Evolutionary conservation across 2,888 invertebrate species (phyloP).

Genomic region (Argynnis bischoffii): DNA sequence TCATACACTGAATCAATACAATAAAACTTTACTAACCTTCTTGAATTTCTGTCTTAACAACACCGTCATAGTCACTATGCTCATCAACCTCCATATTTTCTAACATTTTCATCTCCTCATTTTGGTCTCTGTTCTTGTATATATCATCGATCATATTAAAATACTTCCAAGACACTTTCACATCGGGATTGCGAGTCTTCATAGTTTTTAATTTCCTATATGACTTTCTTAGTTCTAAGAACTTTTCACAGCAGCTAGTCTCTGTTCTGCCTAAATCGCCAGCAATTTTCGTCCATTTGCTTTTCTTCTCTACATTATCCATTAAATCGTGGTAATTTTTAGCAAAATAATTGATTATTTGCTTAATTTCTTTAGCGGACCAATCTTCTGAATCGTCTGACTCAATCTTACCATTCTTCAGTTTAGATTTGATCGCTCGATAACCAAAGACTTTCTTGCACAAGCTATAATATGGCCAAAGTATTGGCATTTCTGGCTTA

Average conservation of each 20-base stretch:
- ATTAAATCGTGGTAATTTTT: conserved; percentile 55
- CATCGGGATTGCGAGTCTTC: conserved; percentile 60
- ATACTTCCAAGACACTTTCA: conserved; percentile 72
- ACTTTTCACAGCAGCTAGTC: conserved; percentile 60
- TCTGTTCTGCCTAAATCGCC: conserved; percentile 53
- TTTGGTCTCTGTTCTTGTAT: conserved; percentile 45
- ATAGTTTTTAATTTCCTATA: conserved; percentile 70
- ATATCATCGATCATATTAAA: conserved; percentile 66
- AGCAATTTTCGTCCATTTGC: conserved; percentile 55
- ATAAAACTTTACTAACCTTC: conserved; percentile 38
- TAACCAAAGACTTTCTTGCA: conserved; percentile 77
- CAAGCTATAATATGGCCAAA: conserved; percentile 70
- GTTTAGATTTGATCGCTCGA: conserved; percentile 62
- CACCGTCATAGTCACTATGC: conserved; percentile 23
- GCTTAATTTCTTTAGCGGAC: conserved; percentile 65
- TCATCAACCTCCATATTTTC: conserved; percentile 46
- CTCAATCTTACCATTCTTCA: conserved; percentile 58
- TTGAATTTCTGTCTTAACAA: conserved; percentile 39
- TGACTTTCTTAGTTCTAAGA: conserved; percentile 65
- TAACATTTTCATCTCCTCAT: conserved; percentile 41
- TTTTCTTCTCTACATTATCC: conserved; percentile 49
- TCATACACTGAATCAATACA: not conserved
- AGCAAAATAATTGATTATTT: conserved; percentile 59
- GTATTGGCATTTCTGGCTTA: conserved; percentile 67
- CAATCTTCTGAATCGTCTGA: conserved; percentile 61